A percentile compares a stretch with the other conserved stretches of the same genome.
Conservation (phyloP, 2,888 invertebrate genomes). For the Eucriotettix oculatus region DNA sequence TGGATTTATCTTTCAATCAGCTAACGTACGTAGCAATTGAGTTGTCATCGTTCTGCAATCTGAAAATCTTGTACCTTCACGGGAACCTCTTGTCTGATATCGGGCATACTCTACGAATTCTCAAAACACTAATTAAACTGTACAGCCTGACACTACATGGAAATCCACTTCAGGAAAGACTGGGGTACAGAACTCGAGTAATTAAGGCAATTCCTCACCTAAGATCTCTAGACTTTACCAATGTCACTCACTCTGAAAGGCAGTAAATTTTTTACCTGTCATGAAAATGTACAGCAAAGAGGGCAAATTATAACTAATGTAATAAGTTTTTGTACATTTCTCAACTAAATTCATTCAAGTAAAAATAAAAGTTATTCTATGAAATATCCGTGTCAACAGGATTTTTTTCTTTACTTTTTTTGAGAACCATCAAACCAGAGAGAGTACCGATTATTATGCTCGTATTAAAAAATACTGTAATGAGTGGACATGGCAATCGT, state of each 20-base stretch:
- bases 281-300: not conserved
- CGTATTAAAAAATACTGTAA: no score
- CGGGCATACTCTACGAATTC: slow-evolving; percentile 9
- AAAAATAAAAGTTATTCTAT: no score
- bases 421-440: no score
- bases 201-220: slow-evolving; percentile 15
- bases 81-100: slow-evolving; percentile 17
- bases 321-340: no score
- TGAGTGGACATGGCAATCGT: no score
- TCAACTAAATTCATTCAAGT: no score
- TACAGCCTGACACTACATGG: slow-evolving; percentile 19
- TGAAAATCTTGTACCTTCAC: slow-evolving; percentile 19
- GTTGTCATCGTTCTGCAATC: slow-evolving; percentile 13
- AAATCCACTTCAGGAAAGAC: slow-evolving; percentile 21
- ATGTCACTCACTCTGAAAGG: slow-evolving; percentile 14
- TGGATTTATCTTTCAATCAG: slow-evolving; percentile 18
- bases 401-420: no score
- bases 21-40: slow-evolving; percentile 15
- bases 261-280: no score
- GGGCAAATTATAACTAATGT: no score
- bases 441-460: no score
- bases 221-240: slow-evolving; percentile 18
- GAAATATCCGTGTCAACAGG: no score
- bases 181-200: slow-evolving; percentile 15
- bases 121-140: slow-evolving; percentile 15